phyloP scores from a whole-genome alignment of 2,888 invertebrate genomes.

The Sericinus montela region DNA sequence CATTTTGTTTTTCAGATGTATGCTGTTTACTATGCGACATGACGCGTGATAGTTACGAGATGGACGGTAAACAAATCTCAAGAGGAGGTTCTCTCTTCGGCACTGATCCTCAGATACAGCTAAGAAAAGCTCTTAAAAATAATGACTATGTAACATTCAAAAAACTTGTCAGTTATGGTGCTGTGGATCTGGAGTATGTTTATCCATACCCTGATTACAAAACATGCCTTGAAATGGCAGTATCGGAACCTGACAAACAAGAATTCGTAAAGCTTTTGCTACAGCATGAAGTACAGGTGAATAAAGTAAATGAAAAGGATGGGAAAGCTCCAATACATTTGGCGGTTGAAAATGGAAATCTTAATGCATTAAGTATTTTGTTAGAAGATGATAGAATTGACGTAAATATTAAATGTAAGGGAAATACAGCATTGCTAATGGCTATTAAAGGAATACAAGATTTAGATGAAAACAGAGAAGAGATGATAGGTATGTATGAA shows the following conservation, averaged over 20 bases:
- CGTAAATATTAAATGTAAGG: conserved; percentile 70
- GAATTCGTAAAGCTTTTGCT: conserved; percentile 80
- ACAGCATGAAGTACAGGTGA: conserved; percentile 80
- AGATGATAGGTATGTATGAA: conserved; percentile 57
- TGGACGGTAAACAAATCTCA: conserved; percentile 58
- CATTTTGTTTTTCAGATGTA: conserved; percentile 56
- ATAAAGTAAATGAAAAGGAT: conserved; percentile 75
- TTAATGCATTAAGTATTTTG: conserved; percentile 64
- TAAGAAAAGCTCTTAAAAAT: conserved; percentile 72
- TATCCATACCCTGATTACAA: conserved; percentile 79
- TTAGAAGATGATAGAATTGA: conserved; percentile 69
- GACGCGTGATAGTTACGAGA: conserved; percentile 71
- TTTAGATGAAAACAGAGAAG: conserved; percentile 66
- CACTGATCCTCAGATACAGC: conserved; percentile 65
- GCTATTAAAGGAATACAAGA: conserved; percentile 73
- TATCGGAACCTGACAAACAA: conserved; percentile 64
- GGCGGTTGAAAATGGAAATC: conserved; percentile 77
- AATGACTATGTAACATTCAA: conserved; percentile 74
- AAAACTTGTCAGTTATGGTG: conserved; percentile 65
- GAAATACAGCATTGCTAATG: conserved; percentile 73
- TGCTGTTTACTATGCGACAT: conserved; percentile 59
- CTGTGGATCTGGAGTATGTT: conserved; percentile 73
- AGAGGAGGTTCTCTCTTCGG: conserved; percentile 69
- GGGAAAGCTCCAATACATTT: conserved; percentile 83
- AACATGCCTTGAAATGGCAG: conserved; percentile 80